Evolutionary conservation across 2,113 vertebrate species (phyloP).

Genomic region (Gymnogyps californianus): DNA sequence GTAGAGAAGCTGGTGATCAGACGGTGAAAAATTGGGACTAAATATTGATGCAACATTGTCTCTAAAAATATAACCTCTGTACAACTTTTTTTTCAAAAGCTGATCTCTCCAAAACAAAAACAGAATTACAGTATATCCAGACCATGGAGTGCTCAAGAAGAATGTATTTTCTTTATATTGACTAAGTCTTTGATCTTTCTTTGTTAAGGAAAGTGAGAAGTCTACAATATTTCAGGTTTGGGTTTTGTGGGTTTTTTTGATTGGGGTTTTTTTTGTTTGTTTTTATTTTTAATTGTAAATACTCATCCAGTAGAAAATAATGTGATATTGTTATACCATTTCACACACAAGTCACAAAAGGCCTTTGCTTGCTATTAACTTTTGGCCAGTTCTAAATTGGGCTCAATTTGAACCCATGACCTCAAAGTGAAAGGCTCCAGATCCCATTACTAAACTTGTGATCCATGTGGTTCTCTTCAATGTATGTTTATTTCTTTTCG

Average conservation of each 20-base stretch:
- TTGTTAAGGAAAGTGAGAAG: not conserved
- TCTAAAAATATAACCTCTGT: not conserved
- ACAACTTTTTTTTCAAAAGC: not conserved
- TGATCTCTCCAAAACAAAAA: not conserved
- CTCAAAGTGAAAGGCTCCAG: not conserved
- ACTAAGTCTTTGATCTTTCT: not conserved
- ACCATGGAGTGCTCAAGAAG: not conserved
- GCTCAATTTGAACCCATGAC: not conserved
- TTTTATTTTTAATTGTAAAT: not conserved
- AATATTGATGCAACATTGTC: not conserved
- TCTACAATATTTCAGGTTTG: not conserved
- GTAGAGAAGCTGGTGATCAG: not conserved
- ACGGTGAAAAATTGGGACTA: not conserved
- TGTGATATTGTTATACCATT: not conserved
- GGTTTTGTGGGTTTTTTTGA: rapidly evolving
- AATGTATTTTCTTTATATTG: not conserved
- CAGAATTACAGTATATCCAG: not conserved
- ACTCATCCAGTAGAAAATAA: not conserved
- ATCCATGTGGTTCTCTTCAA: not conserved
- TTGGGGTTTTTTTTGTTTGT: not conserved
- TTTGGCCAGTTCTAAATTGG: not conserved
- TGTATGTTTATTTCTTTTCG: not conserved
- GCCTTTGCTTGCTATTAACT: not conserved
- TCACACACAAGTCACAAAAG: not conserved
- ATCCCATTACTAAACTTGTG: not conserved